Evolutionary conservation across 2,113 vertebrate genomes (phyloP).

Genomic region (Leucosticte australis): DNA sequence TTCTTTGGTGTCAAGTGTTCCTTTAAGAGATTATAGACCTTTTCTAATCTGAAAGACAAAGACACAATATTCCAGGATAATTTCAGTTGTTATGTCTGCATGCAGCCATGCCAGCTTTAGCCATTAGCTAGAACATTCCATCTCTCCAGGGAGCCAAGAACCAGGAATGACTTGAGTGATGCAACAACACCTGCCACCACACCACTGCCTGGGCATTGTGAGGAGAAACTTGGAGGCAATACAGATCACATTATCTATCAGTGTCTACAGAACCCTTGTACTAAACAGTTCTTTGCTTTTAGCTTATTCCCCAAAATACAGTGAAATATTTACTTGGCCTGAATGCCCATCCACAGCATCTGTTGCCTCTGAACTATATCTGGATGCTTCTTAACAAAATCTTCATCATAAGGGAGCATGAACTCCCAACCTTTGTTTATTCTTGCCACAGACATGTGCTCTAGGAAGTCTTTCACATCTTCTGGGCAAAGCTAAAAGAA

Average conservation of each 20-base stretch:
- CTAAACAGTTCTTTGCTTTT: neutral
- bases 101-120: neutral
- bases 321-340: constrained; percentile 86
- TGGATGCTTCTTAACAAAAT: constrained; percentile 94
- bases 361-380: constrained; percentile 94
- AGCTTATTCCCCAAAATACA: neutral
- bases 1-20: constrained; percentile 89
- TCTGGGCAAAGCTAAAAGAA: constrained; percentile 88
- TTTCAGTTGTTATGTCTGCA: neutral
- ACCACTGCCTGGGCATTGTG: neutral
- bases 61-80: neutral
- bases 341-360: constrained; percentile 98
- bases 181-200: neutral
- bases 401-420: constrained; percentile 83
- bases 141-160: neutral
- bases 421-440: constrained; percentile 98
- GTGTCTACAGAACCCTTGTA: neutral
- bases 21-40: constrained; percentile 92
- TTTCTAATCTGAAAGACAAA: constrained; percentile 86
- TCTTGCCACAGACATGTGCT: constrained; percentile 90
- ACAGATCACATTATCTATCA: too few relatives aligned
- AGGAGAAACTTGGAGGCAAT: neutral
- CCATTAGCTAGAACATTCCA: neutral
- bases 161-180: neutral
- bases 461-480: constrained; percentile 96